Conservation (phyloP, 1,140 invertebrate genomes). For the Linepithema humile region DNA sequence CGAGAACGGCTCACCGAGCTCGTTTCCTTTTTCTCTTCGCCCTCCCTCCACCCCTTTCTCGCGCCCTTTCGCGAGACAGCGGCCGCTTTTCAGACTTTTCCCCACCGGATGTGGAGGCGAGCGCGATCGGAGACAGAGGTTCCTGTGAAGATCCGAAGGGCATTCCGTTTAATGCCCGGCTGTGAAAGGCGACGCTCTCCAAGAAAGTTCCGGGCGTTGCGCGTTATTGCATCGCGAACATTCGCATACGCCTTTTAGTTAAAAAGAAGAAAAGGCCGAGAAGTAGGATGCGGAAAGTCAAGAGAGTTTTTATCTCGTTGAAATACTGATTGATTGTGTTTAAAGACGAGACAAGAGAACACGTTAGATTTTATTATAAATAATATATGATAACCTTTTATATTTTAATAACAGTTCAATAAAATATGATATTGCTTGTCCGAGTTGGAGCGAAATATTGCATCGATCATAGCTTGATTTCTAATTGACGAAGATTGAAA, state of each 20-base stretch:
- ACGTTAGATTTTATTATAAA: background rate
- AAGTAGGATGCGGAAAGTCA: background rate
- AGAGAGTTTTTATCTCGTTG: background rate
- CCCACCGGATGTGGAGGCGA: constrained; percentile 36
- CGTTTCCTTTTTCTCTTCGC: constrained; percentile 62
- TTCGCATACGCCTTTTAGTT: background rate
- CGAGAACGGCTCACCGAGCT: constrained; percentile 64
- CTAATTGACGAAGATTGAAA: too few species aligned
- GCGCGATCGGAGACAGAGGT: constrained; percentile 38
- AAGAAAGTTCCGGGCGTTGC: background rate
- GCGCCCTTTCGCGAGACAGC: constrained; percentile 32
- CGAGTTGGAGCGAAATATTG: too few species aligned
- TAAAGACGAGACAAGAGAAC: too few species aligned
- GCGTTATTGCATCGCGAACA: constrained; percentile 23
- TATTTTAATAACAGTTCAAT: too few species aligned
- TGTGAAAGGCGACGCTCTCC: constrained; percentile 13
- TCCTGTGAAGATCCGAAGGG: constrained; percentile 42
- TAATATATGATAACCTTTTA: too few species aligned
- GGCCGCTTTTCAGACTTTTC: constrained; percentile 50
- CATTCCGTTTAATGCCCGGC: constrained; percentile 15
- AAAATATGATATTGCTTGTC: too few species aligned
- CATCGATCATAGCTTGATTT: too few species aligned
- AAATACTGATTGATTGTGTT: too few species aligned
- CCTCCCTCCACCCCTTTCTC: background rate
- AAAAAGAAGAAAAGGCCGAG: background rate